Percentiles rank a stretch among this genome's conserved stretches.
Evolutionary conservation across 2,797 vertebrate genomes (phyloP).

Genomic region (Hybognathus amarus): DNA sequence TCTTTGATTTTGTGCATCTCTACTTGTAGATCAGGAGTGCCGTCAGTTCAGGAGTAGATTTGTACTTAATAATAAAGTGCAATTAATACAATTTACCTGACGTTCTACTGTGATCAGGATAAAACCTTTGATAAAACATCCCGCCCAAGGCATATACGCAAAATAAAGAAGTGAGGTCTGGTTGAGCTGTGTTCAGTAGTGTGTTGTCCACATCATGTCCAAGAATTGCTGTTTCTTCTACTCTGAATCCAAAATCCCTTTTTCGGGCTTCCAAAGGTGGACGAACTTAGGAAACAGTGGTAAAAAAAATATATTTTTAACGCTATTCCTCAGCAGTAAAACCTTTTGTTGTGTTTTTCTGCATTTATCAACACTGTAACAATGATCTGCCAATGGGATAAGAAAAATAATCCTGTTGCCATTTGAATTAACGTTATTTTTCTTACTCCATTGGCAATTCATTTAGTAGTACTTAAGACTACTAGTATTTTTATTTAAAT

Average conservation of each 20-base stretch:
- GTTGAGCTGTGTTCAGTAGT: neutral
- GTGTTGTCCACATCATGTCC: neutral
- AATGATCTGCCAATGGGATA: too few species aligned
- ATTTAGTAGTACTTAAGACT: too few species aligned
- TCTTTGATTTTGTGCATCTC: neutral
- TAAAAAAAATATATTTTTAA: neutral
- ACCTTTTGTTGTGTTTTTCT: too few species aligned
- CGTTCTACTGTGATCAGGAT: neutral
- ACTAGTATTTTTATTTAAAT: too few species aligned
- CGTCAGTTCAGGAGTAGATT: neutral
- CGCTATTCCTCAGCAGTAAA: too few species aligned
- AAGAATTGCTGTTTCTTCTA: neutral
- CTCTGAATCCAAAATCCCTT: neutral
- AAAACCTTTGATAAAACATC: too few species aligned
- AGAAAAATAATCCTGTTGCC: too few species aligned
- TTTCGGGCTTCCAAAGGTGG: neutral
- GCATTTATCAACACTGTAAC: neutral
- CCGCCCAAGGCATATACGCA: neutral
- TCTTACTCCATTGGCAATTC: too few species aligned
- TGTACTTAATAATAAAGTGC: neutral
- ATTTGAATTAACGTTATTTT: too few species aligned
- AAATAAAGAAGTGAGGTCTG: neutral
- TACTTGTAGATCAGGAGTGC: neutral
- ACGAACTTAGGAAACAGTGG: neutral
- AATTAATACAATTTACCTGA: neutral